Percentiles rank a stretch among this genome's conserved stretches.
These are phyloP conservation scores for Drosophila sordidula DNA, from an alignment of 2,888 invertebrate species.

Conservation along the genomic window DNA sequence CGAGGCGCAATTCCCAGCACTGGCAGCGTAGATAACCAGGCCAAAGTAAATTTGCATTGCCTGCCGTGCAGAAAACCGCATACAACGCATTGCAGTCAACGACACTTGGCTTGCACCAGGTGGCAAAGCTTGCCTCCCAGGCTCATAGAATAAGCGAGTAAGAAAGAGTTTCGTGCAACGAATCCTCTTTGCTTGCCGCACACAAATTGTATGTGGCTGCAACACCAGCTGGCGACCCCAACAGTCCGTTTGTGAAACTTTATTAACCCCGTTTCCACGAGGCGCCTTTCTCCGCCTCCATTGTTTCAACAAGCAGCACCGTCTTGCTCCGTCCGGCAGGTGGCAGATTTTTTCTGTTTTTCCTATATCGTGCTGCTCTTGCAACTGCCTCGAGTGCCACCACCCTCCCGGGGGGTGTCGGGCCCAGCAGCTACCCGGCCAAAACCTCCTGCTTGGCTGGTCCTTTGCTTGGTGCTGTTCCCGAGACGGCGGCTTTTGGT, in stretches of 20 bases:
- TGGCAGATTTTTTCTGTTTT: conserved; percentile 31
- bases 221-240: conserved; percentile 8
- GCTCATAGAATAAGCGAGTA: conserved; percentile 1
- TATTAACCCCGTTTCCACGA: conserved; percentile 74
- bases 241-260: conserved; percentile 49
- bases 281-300: conserved; percentile 25
- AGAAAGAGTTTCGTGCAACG: conserved; percentile 27
- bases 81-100: conserved; percentile 53
- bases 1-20: conserved; percentile 15
- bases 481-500: conserved; percentile 51
- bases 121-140: conserved; percentile 7
- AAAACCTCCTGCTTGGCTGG: conserved; percentile 21
- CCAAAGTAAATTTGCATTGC: conserved; percentile 33
- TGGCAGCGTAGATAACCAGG: conserved; percentile 32
- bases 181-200: conserved; percentile 25
- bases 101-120: conserved; percentile 44
- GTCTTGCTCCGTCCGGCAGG: conserved; percentile 16
- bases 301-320: conserved; percentile 32
- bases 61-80: conserved; percentile 15
- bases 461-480: conserved; percentile 18
- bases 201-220: conserved; percentile 16
- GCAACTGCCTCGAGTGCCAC: conserved; percentile 31
- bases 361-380: conserved; percentile 12
- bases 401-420: background rate
- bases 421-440: background rate